Conservation (phyloP, 2,888 invertebrate species). For the Lasioglossum lativentre region DNA sequence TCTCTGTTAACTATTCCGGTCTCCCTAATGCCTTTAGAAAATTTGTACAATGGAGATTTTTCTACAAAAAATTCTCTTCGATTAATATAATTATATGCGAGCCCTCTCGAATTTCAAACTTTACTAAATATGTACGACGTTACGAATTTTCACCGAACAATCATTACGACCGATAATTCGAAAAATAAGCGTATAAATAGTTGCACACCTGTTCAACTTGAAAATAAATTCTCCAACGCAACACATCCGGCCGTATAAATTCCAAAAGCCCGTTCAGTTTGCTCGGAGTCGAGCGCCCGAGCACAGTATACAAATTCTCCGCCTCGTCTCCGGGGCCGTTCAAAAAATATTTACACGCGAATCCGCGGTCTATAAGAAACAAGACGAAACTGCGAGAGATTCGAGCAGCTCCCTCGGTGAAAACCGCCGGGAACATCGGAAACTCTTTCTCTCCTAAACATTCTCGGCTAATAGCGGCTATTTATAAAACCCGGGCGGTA, state of each 20-base stretch:
- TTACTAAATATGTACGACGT: too few species aligned
- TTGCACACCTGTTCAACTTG: not conserved
- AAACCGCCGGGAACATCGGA: not conserved
- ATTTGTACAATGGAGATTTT: not conserved
- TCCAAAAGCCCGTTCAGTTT: not conserved
- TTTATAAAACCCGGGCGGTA: slow-evolving; percentile 19
- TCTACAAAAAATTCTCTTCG: too few species aligned
- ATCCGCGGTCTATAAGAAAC: not conserved
- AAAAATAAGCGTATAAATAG: not conserved
- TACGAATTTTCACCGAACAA: too few species aligned
- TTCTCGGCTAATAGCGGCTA: slow-evolving; percentile 12
- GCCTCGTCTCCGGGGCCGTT: not conserved
- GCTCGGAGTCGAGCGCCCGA: not conserved
- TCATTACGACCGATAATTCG: too few species aligned
- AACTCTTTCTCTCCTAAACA: slow-evolving; percentile 4
- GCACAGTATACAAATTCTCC: not conserved
- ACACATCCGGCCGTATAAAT: not conserved
- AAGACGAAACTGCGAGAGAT: not conserved
- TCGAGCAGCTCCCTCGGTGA: not conserved
- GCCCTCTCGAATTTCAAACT: too few species aligned
- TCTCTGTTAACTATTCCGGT: not conserved
- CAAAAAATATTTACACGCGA: not conserved
- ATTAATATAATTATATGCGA: too few species aligned
- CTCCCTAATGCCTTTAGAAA: not conserved
- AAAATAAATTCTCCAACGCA: not conserved